Evolutionary conservation across 1,140 invertebrate genomes (phyloP).

Genomic region (Druon quercuslanigerum): DNA sequence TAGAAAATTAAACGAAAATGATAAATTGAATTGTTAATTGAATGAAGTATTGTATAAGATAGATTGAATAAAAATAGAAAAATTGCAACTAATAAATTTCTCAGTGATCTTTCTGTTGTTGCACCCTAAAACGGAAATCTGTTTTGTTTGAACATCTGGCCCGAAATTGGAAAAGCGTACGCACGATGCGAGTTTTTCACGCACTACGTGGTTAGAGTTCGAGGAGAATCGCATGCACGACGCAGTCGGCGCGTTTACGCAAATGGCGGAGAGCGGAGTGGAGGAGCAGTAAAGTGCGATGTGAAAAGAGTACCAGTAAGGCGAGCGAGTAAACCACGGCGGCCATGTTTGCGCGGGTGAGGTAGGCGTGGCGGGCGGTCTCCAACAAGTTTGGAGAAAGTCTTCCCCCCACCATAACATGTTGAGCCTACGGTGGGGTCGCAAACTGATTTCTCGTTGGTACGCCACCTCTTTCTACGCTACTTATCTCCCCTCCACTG

Average conservation of each 20-base stretch:
- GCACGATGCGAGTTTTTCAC: not conserved
- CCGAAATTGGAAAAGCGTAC: slow-evolving; percentile 18
- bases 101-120: not conserved
- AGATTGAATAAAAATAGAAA: no score
- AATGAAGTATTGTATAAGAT: no score
- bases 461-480: slow-evolving; percentile 56
- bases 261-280: not conserved
- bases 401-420: slow-evolving; percentile 56
- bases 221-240: not conserved
- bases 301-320: slow-evolving; percentile 42
- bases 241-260: slow-evolving; percentile 2
- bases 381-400: slow-evolving; percentile 68
- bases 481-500: slow-evolving; percentile 34
- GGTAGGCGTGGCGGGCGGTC: slow-evolving; percentile 69
- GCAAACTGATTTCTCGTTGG: slow-evolving; percentile 61
- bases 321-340: slow-evolving; percentile 49
- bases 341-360: slow-evolving; percentile 75
- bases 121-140: not conserved
- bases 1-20: no score
- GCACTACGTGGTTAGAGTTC: not conserved
- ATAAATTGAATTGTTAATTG: no score
- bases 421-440: slow-evolving; percentile 55
- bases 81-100: no score
- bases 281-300: slow-evolving; percentile 24
- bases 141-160: slow-evolving; percentile 2